Percentiles rank a stretch among this genome's conserved stretches.
These are phyloP conservation scores for Cerastoderma edule DNA, from an alignment of 2,888 invertebrate genomes.

Conservation along the genomic window DNA sequence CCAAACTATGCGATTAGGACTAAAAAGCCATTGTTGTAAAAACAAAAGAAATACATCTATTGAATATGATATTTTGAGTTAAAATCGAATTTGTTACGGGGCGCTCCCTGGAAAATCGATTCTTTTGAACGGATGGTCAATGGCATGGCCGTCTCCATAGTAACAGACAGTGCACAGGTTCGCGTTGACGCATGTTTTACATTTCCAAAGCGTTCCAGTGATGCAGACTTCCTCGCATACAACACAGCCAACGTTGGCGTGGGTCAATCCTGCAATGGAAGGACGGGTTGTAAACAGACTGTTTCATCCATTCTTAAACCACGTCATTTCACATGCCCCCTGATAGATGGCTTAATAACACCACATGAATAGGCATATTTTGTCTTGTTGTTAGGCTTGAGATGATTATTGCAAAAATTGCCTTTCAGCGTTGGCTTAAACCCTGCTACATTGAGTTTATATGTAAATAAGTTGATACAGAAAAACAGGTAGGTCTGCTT, in stretches of 20 bases:
- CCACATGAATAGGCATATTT: no score
- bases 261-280: slow-evolving; percentile 35
- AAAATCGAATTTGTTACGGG: slow-evolving; percentile 4
- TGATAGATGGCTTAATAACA: no score
- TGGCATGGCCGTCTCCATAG: slow-evolving; percentile 55
- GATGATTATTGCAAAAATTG: no score
- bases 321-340: no score
- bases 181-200: slow-evolving; percentile 49
- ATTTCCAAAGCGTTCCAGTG: slow-evolving; percentile 58
- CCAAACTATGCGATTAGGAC: neutral
- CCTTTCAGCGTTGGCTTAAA: no score
- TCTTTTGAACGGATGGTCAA: slow-evolving; percentile 54
- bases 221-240: slow-evolving; percentile 36
- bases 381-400: no score
- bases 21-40: neutral
- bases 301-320: no score
- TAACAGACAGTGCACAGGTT: slow-evolving; percentile 62
- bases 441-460: no score
- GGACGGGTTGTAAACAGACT: neutral
- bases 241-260: slow-evolving; percentile 45
- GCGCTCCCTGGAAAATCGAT: slow-evolving; percentile 37
- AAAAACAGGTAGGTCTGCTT: no score
- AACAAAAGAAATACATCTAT: neutral
- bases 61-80: neutral
- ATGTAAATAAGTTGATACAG: no score